phyloP scores from a whole-genome alignment of 1,140 invertebrate genomes.

The Neodiprion pinetum region DNA sequence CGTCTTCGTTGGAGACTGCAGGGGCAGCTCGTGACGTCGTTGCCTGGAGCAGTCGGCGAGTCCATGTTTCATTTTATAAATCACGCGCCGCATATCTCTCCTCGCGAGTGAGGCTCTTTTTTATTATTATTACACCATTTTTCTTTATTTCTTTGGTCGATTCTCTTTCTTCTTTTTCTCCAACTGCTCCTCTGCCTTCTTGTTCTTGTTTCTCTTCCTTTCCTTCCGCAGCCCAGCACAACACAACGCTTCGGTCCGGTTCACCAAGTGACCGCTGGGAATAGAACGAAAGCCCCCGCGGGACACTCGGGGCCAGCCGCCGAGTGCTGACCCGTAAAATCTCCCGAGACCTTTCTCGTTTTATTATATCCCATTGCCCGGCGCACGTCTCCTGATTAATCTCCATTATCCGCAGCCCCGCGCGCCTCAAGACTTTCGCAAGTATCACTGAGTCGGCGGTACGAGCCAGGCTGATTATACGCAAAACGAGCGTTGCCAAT shows the following conservation, averaged over 20 bases:
- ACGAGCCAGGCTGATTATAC: too few species aligned
- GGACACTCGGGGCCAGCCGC: neutral
- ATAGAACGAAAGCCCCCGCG: neutral
- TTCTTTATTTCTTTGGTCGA: neutral
- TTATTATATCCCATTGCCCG: neutral
- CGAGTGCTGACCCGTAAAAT: slow-evolving; percentile 4
- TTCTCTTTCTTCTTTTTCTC: neutral
- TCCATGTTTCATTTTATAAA: too few species aligned
- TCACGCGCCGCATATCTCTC: too few species aligned
- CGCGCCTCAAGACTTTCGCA: neutral
- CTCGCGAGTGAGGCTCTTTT: too few species aligned
- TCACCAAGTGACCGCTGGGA: slow-evolving; percentile 1
- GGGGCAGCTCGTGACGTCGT: too few species aligned
- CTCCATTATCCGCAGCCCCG: neutral
- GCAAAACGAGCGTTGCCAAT: too few species aligned
- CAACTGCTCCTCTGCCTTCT: neutral
- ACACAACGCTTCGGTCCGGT: too few species aligned
- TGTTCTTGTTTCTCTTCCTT: neutral
- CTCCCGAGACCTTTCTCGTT: slow-evolving; percentile 1
- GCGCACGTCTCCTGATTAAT: neutral
- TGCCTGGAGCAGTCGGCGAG: too few species aligned
- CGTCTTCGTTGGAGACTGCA: too few species aligned
- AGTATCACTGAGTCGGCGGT: neutral
- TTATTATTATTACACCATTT: too few species aligned
- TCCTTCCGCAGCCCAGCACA: neutral